Percentiles rank a stretch among this genome's conserved stretches.
These are phyloP conservation scores for Brotula barbata DNA, from an alignment of 2,797 vertebrate species.

Conservation along the genomic window DNA sequence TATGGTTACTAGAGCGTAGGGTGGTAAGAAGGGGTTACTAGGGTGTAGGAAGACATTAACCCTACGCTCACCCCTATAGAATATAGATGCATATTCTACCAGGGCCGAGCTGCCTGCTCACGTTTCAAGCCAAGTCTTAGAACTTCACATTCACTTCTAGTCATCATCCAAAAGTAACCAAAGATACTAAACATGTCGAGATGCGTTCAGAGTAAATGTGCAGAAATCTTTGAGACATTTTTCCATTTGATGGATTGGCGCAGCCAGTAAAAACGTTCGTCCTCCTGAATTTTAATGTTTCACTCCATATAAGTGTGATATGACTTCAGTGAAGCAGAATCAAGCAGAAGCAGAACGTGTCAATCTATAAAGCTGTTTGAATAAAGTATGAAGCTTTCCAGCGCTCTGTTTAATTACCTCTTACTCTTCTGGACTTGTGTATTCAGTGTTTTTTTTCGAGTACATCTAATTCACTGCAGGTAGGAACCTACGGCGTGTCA, in stretches of 20 bases:
- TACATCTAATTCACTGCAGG: constrained; percentile 32
- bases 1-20: no score
- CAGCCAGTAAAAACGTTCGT: not conserved
- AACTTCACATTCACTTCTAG: no score
- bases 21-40: no score
- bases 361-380: no score
- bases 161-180: no score
- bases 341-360: not conserved
- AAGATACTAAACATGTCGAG: no score
- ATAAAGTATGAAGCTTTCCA: no score
- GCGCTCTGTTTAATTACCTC: constrained; percentile 17
- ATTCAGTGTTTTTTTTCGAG: constrained; percentile 30
- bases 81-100: no score
- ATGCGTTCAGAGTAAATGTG: not conserved
- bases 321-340: constrained; percentile 15
- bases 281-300: not conserved
- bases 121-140: no score
- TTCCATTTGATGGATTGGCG: not conserved
- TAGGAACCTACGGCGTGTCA: constrained; percentile 35
- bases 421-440: constrained; percentile 22
- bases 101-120: no score
- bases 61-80: no score
- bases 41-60: no score
- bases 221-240: not conserved
- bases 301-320: not conserved